Conservation (phyloP, 1,140 invertebrate genomes). For the Rhopalosiphum maidis region DNA sequence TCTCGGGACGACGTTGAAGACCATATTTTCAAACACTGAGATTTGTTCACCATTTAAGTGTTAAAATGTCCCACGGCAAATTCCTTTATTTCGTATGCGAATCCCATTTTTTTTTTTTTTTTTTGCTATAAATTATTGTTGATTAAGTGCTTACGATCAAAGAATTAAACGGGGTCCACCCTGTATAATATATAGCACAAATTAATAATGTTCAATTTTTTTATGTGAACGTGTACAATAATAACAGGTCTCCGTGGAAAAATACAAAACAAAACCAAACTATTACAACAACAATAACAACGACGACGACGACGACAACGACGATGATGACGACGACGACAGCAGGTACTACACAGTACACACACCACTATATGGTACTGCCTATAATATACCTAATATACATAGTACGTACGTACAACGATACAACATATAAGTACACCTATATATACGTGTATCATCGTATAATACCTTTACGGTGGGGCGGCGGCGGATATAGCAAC, state of each 20-base stretch:
- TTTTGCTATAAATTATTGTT: not conserved
- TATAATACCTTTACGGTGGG: not conserved
- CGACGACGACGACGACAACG: not conserved
- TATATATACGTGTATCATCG: not conserved
- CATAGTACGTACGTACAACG: not conserved
- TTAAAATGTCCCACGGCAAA: not conserved
- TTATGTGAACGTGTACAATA: not conserved
- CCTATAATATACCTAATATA: not conserved
- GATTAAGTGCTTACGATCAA: not conserved
- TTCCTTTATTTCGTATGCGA: not conserved
- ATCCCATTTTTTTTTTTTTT: not conserved
- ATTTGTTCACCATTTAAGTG: not conserved
- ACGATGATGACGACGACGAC: not conserved
- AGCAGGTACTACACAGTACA: not conserved
- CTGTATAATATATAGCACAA: not conserved
- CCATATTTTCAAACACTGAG: not conserved
- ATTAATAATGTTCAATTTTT: not conserved
- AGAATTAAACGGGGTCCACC: not conserved
- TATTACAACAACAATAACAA: not conserved
- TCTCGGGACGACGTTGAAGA: not conserved
- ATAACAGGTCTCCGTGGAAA: not conserved
- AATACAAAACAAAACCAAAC: not conserved
- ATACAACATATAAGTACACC: not conserved
- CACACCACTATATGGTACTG: not conserved
- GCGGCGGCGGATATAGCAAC: not conserved